Evolutionary conservation across 2,888 invertebrate genomes (phyloP).

Genomic region (Rotaria magnacalcarata): DNA sequence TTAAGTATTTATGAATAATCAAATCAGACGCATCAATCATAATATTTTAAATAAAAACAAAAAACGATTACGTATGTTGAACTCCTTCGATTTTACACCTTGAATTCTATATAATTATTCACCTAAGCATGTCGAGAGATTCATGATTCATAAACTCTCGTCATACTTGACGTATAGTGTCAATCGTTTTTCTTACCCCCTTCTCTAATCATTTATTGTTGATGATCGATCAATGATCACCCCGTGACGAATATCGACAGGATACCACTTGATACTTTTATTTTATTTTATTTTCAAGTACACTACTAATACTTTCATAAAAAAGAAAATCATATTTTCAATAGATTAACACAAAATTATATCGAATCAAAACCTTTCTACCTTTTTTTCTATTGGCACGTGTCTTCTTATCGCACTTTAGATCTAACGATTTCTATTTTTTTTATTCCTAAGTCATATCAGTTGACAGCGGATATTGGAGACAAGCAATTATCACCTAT

Average conservation of each 20-base stretch:
- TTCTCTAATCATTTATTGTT: neutral
- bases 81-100: neutral
- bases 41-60: too few species aligned
- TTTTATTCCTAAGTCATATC: neutral
- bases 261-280: conserved; percentile 16
- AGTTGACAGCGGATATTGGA: conserved; percentile 13
- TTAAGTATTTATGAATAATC: too few species aligned
- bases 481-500: conserved; percentile 31
- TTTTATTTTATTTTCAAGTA: conserved; percentile 1
- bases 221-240: conserved; percentile 29
- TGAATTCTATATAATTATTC: neutral
- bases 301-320: neutral
- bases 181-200: neutral
- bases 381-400: neutral
- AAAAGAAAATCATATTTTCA: neutral
- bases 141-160: neutral
- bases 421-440: neutral
- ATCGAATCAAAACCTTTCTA: neutral
- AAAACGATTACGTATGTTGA: neutral
- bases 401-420: neutral
- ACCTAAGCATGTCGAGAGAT: conserved; percentile 1
- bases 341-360: neutral
- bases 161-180: conserved; percentile 29
- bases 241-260: conserved; percentile 15
- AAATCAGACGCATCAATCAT: too few species aligned